phyloP scores from a whole-genome alignment of 2,113 vertebrate genomes.

The Podarcis cretensis region DNA sequence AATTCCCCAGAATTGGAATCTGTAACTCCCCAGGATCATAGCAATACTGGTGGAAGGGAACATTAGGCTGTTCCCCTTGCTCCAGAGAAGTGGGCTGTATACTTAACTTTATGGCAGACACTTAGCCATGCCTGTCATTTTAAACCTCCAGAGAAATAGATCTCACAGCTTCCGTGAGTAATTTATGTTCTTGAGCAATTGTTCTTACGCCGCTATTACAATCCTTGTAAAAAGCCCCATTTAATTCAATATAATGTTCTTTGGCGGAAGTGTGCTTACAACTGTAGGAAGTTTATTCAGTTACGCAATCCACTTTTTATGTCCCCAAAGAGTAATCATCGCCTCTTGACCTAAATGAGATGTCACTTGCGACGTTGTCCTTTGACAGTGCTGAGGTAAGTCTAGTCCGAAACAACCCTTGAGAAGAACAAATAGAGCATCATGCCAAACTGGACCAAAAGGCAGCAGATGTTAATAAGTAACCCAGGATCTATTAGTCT shows the following conservation, averaged over 20 bases:
- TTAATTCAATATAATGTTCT: neutral
- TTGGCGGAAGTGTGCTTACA: neutral
- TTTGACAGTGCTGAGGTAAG: no score
- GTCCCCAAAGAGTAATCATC: neutral
- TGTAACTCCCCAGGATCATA: neutral
- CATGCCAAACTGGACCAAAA: neutral
- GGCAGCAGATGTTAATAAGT: neutral
- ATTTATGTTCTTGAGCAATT: neutral
- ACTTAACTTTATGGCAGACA: conserved; percentile 3
- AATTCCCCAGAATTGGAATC: neutral
- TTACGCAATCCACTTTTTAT: neutral
- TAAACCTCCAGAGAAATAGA: neutral
- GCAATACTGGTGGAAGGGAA: neutral
- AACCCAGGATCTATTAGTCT: no score
- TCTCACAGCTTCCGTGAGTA: neutral
- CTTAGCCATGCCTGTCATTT: neutral
- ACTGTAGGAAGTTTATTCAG: neutral
- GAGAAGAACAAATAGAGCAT: neutral
- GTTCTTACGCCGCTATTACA: neutral
- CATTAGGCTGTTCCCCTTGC: neutral
- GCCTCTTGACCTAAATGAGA: neutral
- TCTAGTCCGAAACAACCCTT: neutral
- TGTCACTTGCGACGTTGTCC: no score
- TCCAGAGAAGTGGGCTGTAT: neutral
- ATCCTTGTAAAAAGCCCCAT: neutral